phyloP scores from a whole-genome alignment of 2,797 vertebrate species.

The Toxotes lorentzi region DNA sequence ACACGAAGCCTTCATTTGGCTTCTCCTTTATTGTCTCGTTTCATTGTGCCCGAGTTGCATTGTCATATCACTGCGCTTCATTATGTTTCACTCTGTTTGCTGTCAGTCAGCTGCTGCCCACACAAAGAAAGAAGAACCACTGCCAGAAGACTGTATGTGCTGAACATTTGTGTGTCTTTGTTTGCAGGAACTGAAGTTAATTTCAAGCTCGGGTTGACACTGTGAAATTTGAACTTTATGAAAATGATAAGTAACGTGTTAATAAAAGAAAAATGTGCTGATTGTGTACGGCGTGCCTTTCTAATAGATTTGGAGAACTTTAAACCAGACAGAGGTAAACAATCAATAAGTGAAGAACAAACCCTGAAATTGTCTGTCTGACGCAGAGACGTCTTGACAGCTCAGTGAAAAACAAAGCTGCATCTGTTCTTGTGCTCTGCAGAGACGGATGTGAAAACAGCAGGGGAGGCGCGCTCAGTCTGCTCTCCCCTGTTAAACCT shows the following conservation, averaged over 20 bases:
- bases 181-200: slow-evolving; percentile 46
- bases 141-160: slow-evolving; percentile 18
- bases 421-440: slow-evolving; percentile 56
- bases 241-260: slow-evolving; percentile 30
- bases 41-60: slow-evolving; percentile 38
- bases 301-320: not conserved
- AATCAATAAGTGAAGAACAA: slow-evolving; percentile 27
- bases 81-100: slow-evolving; percentile 57
- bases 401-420: slow-evolving; percentile 61
- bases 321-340: slow-evolving; percentile 5
- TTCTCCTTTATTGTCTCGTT: slow-evolving; percentile 31
- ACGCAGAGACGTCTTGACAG: slow-evolving; percentile 47
- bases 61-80: slow-evolving; percentile 50
- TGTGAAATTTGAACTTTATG: not conserved
- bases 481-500: slow-evolving; percentile 47
- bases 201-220: slow-evolving; percentile 54
- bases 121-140: slow-evolving; percentile 46
- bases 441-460: slow-evolving; percentile 58
- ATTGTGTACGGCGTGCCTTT: not conserved
- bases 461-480: slow-evolving; percentile 38
- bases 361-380: slow-evolving; percentile 14
- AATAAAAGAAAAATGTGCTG: not conserved
- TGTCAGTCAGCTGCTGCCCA: slow-evolving; percentile 54
- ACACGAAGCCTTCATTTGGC: slow-evolving; percentile 18
- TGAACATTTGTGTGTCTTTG: slow-evolving; percentile 35